phyloP scores from a whole-genome alignment of 2,888 invertebrate genomes.

The Maniola hyperantus region DNA sequence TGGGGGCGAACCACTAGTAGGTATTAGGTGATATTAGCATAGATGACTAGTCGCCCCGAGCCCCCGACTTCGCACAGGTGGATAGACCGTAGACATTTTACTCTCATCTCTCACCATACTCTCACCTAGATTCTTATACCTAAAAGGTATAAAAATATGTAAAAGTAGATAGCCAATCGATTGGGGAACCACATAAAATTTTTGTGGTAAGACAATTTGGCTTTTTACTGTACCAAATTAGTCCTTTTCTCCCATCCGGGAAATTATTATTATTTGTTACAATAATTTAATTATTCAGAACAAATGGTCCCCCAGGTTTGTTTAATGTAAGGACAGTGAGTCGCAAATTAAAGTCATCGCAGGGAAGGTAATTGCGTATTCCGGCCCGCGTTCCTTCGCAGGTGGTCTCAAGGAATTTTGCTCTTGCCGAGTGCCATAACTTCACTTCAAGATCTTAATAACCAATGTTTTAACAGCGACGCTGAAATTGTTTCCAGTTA shows the following conservation, averaged over 20 bases:
- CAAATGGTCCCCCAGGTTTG: conserved; percentile 31
- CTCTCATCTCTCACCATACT: no score
- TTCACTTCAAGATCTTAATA: conserved; percentile 55
- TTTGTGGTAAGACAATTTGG: no score
- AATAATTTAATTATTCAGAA: conserved; percentile 30
- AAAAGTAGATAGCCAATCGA: no score
- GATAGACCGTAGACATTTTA: no score
- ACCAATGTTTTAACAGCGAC: conserved; percentile 53
- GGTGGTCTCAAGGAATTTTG: conserved; percentile 69
- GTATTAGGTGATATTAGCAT: no score
- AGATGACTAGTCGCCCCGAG: no score
- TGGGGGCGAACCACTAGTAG: no score
- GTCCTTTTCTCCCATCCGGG: conserved; percentile 1
- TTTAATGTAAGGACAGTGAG: conserved; percentile 37
- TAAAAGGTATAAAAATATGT: no score
- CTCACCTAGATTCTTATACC: no score
- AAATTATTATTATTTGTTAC: conserved; percentile 21
- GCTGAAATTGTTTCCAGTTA: conserved; percentile 41
- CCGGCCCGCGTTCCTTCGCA: conserved; percentile 53
- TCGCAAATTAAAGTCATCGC: conserved; percentile 42
- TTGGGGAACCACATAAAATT: no score
- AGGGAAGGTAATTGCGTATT: conserved; percentile 60
- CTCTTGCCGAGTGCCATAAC: conserved; percentile 62
- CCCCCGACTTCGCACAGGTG: no score
- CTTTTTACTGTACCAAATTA: neutral